Base-by-base conservation (phyloP, 2,888 invertebrate species). In the Tenthredo distinguenda region DNA sequence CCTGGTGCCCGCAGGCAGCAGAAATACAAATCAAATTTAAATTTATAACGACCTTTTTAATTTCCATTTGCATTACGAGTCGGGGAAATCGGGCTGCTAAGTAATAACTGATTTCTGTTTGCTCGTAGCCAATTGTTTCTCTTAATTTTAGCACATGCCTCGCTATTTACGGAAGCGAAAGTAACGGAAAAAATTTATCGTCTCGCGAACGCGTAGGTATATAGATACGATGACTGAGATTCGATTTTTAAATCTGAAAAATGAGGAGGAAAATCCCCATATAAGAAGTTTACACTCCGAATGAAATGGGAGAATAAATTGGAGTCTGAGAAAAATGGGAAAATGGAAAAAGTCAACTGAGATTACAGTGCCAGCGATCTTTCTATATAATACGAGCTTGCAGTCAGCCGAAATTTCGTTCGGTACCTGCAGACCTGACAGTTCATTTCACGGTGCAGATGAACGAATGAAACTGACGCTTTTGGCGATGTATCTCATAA, bases 11-110 rank as follows among this genome's bases (percentile, higher is more conserved):
- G n/a, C 7, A 2, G 37, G 71, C 71, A 71, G 37, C 34, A 37
- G 71, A 71, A 37, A n/a, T 37, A 37, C 34, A 37, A 71, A 71
- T 71, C 37, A 37, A 34, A 71, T 34, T 71, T 71, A 37, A 15
- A 71, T 71, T 71, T 37, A 71, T 71, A 37, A 71, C 71, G 34
- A 71, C 37, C 71, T 71, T 37, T 71, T 71, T 18, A 71, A 71
- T 71, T 71, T 37, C 62, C 31, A 71, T 71, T 71, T 34, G 37
- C 34, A 71, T 71, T 37, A 71, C 37, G 71, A 37, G n/a, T 37
- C n/a, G 1, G 12, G 12, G 34, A 1, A 71, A 12, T 37, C 9
- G 37, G 71, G n/a, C 18, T 18, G 71, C 37, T 71, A 18, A 71
- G 9, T 71, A 34, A 71, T 37, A 37, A 37, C 12, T 71, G 71